Evolutionary conservation across 2,888 invertebrate species (phyloP).

Genomic region (Drosophila villosipedis): DNA sequence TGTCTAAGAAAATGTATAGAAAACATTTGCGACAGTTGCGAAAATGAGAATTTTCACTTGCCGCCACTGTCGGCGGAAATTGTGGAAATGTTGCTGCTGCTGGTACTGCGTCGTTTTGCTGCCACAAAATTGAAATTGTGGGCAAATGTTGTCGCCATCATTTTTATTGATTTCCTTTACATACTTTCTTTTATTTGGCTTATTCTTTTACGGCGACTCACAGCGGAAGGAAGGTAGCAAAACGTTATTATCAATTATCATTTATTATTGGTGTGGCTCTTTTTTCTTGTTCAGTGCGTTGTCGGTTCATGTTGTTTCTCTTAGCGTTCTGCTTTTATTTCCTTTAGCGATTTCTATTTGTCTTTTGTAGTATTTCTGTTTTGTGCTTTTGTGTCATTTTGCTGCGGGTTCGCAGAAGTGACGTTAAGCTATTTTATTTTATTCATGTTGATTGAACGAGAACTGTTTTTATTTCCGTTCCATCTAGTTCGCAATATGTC

Average conservation of each 20-base stretch:
- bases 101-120: conserved; percentile 46
- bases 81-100: conserved; percentile 65
- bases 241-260: conserved; percentile 80
- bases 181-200: conserved; percentile 53
- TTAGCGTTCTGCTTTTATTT: conserved; percentile 15
- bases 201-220: conserved; percentile 15
- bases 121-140: conserved; percentile 76
- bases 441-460: conserved; percentile 6
- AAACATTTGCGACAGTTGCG: conserved; percentile 56
- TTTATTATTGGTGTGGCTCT: conserved; percentile 69
- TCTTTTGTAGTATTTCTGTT: not conserved
- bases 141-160: conserved; percentile 72
- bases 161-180: conserved; percentile 77
- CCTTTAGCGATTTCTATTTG: conserved; percentile 5
- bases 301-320: conserved; percentile 18
- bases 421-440: conserved; percentile 18
- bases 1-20: conserved; percentile 58
- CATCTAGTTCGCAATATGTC: not conserved
- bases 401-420: not conserved
- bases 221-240: conserved; percentile 76
- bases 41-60: conserved; percentile 74
- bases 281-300: conserved; percentile 34
- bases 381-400: not conserved
- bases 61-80: conserved; percentile 56
- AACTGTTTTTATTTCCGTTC: conserved; percentile 11